Percentiles rank a stretch among this genome's conserved stretches.
Evolutionary conservation across 2,113 vertebrate genomes (phyloP).

Genomic region (Hippoglossus stenolepis): DNA sequence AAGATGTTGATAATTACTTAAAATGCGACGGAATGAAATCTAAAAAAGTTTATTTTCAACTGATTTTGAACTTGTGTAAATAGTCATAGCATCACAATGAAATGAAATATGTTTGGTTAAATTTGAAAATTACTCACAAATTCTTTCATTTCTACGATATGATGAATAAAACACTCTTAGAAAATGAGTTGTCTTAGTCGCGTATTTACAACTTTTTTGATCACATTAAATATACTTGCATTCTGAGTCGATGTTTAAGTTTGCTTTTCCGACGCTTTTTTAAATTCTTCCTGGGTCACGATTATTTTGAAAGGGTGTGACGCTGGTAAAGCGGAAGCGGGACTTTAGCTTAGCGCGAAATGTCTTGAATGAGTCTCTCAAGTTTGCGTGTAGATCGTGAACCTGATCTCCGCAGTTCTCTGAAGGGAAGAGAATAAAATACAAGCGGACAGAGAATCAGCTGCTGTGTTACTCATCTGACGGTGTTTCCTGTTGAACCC

Average conservation of each 20-base stretch:
- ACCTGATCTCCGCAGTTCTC: not conserved
- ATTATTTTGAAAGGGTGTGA: constrained; percentile 60
- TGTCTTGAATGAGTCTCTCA: not conserved
- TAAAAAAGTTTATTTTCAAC: not conserved
- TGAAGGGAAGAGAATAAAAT: not conserved
- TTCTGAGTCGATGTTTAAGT: not conserved
- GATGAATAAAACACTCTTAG: too few species aligned
- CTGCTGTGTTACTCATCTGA: not conserved
- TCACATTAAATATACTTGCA: not conserved
- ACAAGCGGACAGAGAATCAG: not conserved
- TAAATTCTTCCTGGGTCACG: not conserved
- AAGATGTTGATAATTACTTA: not conserved
- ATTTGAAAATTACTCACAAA: too few species aligned
- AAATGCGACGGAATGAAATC: not conserved
- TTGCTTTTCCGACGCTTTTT: not conserved
- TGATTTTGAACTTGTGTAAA: not conserved
- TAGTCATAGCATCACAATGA: not conserved
- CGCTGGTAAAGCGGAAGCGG: constrained; percentile 47
- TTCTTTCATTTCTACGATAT: too few species aligned
- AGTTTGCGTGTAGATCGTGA: not conserved
- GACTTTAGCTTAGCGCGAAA: constrained; percentile 49
- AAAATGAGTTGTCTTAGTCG: too few species aligned
- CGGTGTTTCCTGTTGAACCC: not conserved
- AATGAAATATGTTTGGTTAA: not conserved
- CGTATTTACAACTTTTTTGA: not conserved